phyloP scores from a whole-genome alignment of 2,797 vertebrate genomes.

The Enteromius treurensis region DNA sequence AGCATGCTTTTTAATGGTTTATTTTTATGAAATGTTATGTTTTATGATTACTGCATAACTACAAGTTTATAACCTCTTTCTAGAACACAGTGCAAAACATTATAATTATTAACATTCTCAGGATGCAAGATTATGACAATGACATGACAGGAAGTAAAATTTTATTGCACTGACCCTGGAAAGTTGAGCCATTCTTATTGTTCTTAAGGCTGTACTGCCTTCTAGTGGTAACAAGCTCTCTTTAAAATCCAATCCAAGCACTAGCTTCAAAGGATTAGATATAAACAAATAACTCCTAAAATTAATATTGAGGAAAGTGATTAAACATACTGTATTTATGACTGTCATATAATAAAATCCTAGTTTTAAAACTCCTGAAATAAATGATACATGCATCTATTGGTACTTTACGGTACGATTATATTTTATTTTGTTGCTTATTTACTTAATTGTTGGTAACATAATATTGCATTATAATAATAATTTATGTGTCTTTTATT shows the following conservation, averaged over 20 bases:
- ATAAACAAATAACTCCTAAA: background rate
- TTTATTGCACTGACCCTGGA: background rate
- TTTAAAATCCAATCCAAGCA: background rate
- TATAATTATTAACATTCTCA: background rate
- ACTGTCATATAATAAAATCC: background rate
- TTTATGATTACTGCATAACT: background rate
- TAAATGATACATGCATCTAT: background rate
- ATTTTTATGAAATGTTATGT: background rate
- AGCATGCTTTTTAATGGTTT: background rate
- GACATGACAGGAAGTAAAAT: background rate
- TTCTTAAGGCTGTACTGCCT: constrained; percentile 44
- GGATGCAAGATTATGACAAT: background rate
- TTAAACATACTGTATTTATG: background rate
- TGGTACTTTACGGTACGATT: background rate
- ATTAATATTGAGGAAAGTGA: background rate
- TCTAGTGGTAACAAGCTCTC: constrained; percentile 51
- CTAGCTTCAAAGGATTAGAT: background rate
- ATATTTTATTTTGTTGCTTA: background rate
- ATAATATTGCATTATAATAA: background rate
- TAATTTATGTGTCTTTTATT: background rate
- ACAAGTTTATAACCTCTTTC: background rate
- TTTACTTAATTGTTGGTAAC: background rate
- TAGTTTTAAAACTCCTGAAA: background rate
- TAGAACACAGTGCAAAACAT: background rate
- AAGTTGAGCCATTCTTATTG: background rate